Evolutionary conservation across 2,797 vertebrate genomes (phyloP), one percentile per base, ranked within the genome.

Genomic region (Cephalopachus bancanus): DNA sequence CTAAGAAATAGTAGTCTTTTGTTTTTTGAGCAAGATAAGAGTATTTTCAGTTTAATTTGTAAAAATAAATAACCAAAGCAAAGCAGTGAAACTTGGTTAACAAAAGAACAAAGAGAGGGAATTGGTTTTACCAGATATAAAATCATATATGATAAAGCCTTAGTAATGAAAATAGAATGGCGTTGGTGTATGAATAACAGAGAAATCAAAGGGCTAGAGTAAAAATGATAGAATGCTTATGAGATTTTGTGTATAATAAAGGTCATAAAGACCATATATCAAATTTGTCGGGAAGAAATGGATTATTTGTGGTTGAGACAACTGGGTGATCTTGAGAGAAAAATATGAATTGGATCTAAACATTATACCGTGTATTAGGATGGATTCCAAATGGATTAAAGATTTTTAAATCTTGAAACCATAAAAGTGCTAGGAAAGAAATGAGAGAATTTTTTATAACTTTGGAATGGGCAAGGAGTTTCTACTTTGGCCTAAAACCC

Each of bases 371-470:
- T 55, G 22, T 37, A 16, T 19, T 69, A 65, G 3, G 4, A 30
- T 62, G 9, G 16, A 60, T 89, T 83, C 10, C 69, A 96, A 75
- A 11, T 80, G 67, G 28, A 79, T 53, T 28, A 67, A 60, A 81
- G 37, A 62, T 90, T 80, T 91, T 75, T 17, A 74, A 83, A 79
- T 69, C 37, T 37, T 37, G 4, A 87, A 87, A 79, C 44, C 20
- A 17, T 85, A 83, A 92, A 95, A 88, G 33, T 30, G 33, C n/a
- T 49, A 33, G 37, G 76, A 96, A 69, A 67, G 87, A 90, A 81
- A 53, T 9, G 9, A 71, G 17, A 55, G 24, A 57, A 3, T 91
- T 83, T 60, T 51, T 81, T 76, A 64, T 49, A 53, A 75, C 17
- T 57, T 78, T n/a, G 37, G 49, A 76, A 10, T 75, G 1, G 17